These are phyloP conservation scores for Chaetodon auriga DNA, from an alignment of 2,113 vertebrate species.

Conservation along the genomic window DNA sequence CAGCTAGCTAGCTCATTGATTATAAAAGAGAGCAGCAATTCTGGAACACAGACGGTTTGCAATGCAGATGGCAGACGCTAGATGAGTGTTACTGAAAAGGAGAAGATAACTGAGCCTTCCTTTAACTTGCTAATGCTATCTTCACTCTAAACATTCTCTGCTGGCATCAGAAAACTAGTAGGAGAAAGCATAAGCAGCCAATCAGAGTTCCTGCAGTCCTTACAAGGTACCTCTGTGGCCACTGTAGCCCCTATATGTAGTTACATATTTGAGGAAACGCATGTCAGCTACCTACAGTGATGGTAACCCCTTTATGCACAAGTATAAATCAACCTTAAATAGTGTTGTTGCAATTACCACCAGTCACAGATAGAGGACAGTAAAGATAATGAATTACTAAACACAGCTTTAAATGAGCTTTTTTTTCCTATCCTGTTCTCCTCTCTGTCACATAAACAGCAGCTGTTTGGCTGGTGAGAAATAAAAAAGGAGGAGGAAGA, in stretches of 20 bases:
- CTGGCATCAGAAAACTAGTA: too few relatives aligned
- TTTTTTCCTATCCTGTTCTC: conserved; percentile 14
- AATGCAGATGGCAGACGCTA: background rate
- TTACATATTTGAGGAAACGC: too few relatives aligned
- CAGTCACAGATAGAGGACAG: background rate
- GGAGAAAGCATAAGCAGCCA: too few relatives aligned
- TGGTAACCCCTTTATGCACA: background rate
- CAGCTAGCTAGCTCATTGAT: background rate
- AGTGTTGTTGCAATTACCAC: background rate
- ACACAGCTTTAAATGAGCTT: conserved; percentile 27
- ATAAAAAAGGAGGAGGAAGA: conserved; percentile 11
- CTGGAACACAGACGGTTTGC: too few relatives aligned
- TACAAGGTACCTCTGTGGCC: too few relatives aligned
- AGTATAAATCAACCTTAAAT: conserved; percentile 8
- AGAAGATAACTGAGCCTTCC: background rate
- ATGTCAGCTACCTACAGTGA: too few relatives aligned
- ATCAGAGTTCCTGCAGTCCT: too few relatives aligned
- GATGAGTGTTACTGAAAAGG: background rate
- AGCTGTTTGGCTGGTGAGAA: conserved; percentile 34
- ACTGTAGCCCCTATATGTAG: too few relatives aligned
- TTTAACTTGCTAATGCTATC: too few relatives aligned
- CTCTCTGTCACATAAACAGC: conserved; percentile 37
- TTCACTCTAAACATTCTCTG: background rate
- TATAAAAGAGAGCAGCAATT: background rate
- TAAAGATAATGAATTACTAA: conserved; percentile 29